These are phyloP conservation scores for Nannoperca obscura DNA, from an alignment of 2,797 vertebrate species.

Conservation along the genomic window DNA sequence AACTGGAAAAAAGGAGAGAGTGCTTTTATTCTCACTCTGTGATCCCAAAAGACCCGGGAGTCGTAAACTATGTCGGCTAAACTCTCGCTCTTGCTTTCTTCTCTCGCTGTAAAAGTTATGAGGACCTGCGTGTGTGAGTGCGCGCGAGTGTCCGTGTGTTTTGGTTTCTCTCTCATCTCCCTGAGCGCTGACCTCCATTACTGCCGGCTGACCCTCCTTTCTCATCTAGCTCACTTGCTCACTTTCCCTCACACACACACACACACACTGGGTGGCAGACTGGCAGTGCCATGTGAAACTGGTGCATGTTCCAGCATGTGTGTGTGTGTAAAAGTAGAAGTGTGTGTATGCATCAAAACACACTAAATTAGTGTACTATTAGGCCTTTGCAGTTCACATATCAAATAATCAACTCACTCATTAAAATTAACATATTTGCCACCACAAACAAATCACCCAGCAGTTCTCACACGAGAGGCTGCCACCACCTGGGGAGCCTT, in stretches of 20 bases:
- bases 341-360: constrained; percentile 11
- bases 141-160: constrained; percentile 16
- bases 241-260: constrained; percentile 32
- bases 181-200: constrained; percentile 79
- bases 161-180: constrained; percentile 72
- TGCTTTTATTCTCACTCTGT: constrained; percentile 51
- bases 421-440: constrained; percentile 56
- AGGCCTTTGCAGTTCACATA: constrained; percentile 34
- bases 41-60: constrained; percentile 59
- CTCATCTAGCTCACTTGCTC: constrained; percentile 56
- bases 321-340: background rate
- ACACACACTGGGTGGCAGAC: constrained; percentile 31
- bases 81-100: constrained; percentile 55
- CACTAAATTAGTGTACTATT: constrained; percentile 42
- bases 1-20: constrained; percentile 23
- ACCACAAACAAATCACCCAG: constrained; percentile 39
- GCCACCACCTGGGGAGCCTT: constrained; percentile 39
- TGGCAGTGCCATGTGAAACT: constrained; percentile 26
- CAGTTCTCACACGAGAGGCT: constrained; percentile 8
- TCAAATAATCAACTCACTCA: constrained; percentile 42
- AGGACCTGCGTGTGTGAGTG: constrained; percentile 5
- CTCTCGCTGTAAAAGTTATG: constrained; percentile 52
- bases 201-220: constrained; percentile 71
- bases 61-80: constrained; percentile 70
- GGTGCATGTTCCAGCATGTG: constrained; percentile 14